phyloP scores from a whole-genome alignment of 2,113 vertebrate species.

The Gallinago paraguaiae region DNA sequence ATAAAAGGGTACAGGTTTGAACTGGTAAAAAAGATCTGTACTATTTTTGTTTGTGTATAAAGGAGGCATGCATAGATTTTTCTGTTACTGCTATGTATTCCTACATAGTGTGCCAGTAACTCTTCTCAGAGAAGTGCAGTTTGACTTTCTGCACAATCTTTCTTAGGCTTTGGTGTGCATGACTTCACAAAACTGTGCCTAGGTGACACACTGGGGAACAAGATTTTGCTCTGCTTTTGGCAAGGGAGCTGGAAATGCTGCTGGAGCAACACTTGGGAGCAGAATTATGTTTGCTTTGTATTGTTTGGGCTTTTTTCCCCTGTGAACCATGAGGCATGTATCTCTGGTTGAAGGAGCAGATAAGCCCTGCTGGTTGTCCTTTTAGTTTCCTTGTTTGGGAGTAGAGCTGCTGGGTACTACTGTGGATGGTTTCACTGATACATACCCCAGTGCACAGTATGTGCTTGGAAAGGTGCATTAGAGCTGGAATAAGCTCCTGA shows the following conservation, averaged over 20 bases:
- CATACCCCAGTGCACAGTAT: accelerated
- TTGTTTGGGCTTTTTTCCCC: background rate
- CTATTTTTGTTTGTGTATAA: background rate
- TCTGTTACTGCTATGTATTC: background rate
- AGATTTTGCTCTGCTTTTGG: background rate
- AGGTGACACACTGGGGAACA: background rate
- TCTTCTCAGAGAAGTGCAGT: background rate
- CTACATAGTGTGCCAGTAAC: background rate
- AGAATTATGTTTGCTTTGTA: background rate
- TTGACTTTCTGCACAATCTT: background rate
- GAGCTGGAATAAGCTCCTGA: background rate
- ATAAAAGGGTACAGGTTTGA: background rate
- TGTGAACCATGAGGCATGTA: background rate
- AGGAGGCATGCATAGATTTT: background rate
- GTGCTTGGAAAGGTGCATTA: accelerated
- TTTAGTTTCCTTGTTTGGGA: conserved; percentile 14
- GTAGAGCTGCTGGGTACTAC: background rate
- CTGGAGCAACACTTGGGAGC: background rate
- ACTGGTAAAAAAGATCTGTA: background rate
- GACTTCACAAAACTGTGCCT: background rate
- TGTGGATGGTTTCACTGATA: background rate
- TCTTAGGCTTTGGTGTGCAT: background rate
- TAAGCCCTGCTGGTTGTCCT: background rate
- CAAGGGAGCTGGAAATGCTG: background rate
- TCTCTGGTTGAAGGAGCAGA: background rate